phyloP scores from a whole-genome alignment of 2,888 invertebrate species.

The Nemurella pictetii region DNA sequence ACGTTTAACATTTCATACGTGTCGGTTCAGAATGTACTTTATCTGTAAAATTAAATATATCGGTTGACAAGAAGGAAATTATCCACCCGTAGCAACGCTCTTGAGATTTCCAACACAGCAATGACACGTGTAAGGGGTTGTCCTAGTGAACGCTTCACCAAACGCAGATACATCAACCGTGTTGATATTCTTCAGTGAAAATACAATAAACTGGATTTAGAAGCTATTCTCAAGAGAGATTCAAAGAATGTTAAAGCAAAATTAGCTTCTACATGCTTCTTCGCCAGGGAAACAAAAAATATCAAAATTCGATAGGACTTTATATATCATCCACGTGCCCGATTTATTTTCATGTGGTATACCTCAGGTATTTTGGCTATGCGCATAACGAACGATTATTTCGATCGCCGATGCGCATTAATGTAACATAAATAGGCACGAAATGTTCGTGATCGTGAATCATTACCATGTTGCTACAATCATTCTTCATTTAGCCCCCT shows the following conservation, averaged over 20 bases:
- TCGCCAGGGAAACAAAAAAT: neutral
- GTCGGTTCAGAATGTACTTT: neutral
- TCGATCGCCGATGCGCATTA: neutral
- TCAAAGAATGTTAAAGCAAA: neutral
- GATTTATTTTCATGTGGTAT: neutral
- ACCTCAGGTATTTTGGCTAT: no score
- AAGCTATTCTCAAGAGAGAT: neutral
- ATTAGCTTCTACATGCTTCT: neutral
- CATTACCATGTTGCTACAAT: neutral
- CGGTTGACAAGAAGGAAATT: neutral
- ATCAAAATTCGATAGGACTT: neutral
- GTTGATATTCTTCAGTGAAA: neutral
- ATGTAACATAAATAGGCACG: no score
- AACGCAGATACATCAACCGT: constrained; percentile 13
- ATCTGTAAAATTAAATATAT: neutral
- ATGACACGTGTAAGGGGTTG: constrained; percentile 5
- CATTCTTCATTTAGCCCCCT: neutral
- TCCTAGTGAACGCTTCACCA: neutral
- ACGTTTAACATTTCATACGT: neutral
- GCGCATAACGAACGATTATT: neutral
- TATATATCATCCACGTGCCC: neutral
- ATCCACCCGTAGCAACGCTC: neutral
- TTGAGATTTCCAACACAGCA: neutral
- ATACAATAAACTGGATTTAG: constrained; percentile 24
- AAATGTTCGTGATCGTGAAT: neutral